Percentiles rank a stretch among this genome's conserved stretches.
These are phyloP conservation scores for Phortica variegata DNA, from an alignment of 1,140 invertebrate genomes.

Conservation along the genomic window DNA sequence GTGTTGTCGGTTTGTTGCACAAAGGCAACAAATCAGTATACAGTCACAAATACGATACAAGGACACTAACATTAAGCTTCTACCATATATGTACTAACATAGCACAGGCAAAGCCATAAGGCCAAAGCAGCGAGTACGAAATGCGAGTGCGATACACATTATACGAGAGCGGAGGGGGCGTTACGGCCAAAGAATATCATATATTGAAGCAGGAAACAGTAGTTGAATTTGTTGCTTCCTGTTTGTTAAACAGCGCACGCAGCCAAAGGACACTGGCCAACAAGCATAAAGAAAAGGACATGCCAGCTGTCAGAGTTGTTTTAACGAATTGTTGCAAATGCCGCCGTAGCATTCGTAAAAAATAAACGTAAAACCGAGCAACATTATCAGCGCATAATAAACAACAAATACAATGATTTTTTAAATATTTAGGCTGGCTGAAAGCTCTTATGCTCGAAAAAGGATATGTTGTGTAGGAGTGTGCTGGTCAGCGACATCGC, in stretches of 20 bases:
- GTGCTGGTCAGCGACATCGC: too few relatives aligned
- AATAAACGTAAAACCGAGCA: not conserved
- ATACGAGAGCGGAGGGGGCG: not conserved
- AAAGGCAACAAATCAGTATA: conserved; percentile 53
- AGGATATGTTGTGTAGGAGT: not conserved
- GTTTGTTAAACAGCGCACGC: conserved; percentile 52
- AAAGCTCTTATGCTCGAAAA: not conserved
- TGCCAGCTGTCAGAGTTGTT: conserved; percentile 56
- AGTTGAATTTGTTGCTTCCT: conserved; percentile 55
- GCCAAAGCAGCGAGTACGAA: not conserved
- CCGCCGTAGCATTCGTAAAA: not conserved
- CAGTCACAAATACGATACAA: conserved; percentile 45
- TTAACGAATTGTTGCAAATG: conserved; percentile 49
- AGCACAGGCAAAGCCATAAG: conserved; percentile 1
- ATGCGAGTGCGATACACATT: too few relatives aligned
- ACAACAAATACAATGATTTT: conserved; percentile 10
- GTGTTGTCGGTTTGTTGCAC: conserved; percentile 40
- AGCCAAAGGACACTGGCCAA: conserved; percentile 41
- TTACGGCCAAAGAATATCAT: conserved; percentile 1
- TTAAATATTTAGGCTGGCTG: conserved; percentile 6
- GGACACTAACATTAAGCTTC: conserved; percentile 9
- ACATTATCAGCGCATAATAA: not conserved
- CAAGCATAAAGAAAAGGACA: conserved; percentile 18
- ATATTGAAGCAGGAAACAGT: conserved; percentile 42
- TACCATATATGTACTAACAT: conserved; percentile 6